These are phyloP conservation scores for Escarpia spicata DNA, from an alignment of 2,888 invertebrate species.

Conservation along the genomic window DNA sequence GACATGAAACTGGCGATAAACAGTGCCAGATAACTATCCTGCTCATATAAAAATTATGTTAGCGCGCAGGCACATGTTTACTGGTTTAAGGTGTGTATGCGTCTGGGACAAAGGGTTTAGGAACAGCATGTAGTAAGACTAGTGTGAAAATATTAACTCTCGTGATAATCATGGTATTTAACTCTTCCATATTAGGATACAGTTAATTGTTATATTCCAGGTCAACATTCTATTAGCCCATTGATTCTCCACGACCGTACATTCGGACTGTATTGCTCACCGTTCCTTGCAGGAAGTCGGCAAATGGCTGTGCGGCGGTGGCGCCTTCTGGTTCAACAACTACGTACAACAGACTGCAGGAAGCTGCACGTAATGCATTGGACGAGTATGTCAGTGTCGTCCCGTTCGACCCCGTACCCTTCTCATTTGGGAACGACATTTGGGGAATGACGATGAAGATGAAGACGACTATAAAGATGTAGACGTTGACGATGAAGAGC, in stretches of 20 bases:
- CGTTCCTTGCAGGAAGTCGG: constrained; percentile 25
- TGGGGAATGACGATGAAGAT: background rate
- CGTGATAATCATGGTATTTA: background rate
- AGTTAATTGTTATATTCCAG: background rate
- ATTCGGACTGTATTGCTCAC: background rate
- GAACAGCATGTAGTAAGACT: too few species aligned
- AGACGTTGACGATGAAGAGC: constrained; percentile 1
- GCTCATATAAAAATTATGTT: too few species aligned
- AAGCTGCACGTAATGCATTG: background rate
- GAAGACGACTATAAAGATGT: background rate
- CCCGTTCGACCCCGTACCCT: too few species aligned
- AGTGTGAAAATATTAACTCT: background rate
- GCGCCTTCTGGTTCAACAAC: background rate
- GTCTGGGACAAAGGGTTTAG: too few species aligned
- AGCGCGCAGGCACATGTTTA: background rate
- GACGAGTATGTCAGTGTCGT: constrained; percentile 6
- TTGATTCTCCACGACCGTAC: background rate
- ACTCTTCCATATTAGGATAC: background rate
- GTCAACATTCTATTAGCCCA: background rate
- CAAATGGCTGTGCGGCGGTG: constrained; percentile 21
- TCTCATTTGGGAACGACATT: background rate
- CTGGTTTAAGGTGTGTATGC: too few species aligned
- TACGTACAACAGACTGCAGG: constrained; percentile 17
- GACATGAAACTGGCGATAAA: too few species aligned
- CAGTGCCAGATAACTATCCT: too few species aligned